These are phyloP conservation scores for Philereme transversata DNA, from an alignment of 2,888 invertebrate genomes.

Conservation along the genomic window DNA sequence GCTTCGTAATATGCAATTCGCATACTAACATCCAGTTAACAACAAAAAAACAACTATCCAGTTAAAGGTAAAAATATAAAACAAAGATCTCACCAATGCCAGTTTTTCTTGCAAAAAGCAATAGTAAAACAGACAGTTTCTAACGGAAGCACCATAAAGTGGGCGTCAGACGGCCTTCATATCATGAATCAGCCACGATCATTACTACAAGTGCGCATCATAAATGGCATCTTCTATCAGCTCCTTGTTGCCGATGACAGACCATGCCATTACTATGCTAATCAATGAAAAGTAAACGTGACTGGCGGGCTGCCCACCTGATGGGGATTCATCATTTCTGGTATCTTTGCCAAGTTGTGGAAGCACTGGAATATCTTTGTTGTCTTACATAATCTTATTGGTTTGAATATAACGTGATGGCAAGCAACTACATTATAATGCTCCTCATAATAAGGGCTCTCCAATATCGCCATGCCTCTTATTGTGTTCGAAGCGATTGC, in stretches of 20 bases:
- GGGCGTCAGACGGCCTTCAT: conserved; percentile 38
- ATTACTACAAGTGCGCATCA: conserved; percentile 28
- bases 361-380: not conserved
- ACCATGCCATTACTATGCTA: conserved; percentile 16
- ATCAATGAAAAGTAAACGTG: conserved; percentile 16
- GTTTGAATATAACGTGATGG: conserved; percentile 1
- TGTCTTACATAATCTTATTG: not conserved
- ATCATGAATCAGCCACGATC: conserved; percentile 39
- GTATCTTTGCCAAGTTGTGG: no score
- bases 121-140: conserved; percentile 18
- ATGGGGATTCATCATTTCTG: not conserved
- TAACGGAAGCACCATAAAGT: conserved; percentile 35
- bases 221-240: conserved; percentile 33
- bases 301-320: conserved; percentile 4
- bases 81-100: no score
- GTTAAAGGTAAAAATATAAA: no score
- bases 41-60: no score
- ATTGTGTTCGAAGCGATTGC: conserved; percentile 51
- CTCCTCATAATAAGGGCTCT: conserved; percentile 35
- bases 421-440: conserved; percentile 31
- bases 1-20: no score
- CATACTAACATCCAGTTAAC: no score
- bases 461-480: conserved; percentile 32
- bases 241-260: conserved; percentile 17
- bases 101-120: no score